phyloP scores from a whole-genome alignment of 2,113 vertebrate species.

The Dasyornis broadbenti region DNA sequence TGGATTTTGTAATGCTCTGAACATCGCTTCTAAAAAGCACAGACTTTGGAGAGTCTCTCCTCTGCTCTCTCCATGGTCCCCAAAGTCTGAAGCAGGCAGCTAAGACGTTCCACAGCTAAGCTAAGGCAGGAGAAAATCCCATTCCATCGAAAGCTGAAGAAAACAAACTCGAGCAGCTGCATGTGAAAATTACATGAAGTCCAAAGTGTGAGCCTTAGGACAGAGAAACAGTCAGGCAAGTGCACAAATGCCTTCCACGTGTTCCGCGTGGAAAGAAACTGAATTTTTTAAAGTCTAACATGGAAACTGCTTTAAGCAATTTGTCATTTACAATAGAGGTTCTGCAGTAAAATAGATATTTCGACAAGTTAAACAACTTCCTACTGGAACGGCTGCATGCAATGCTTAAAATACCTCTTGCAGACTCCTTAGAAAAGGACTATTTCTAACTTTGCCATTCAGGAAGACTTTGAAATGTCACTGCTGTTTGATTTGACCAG shows the following conservation, averaged over 20 bases:
- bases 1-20: background rate
- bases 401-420: background rate
- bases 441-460: slow-evolving; percentile 8
- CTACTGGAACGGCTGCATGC: background rate
- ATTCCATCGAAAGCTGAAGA: background rate
- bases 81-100: background rate
- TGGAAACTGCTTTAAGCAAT: slow-evolving; percentile 63
- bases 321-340: slow-evolving; percentile 63
- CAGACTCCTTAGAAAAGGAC: background rate
- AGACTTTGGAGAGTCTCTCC: background rate
- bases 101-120: background rate
- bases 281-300: slow-evolving; percentile 55
- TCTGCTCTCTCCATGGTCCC: background rate
- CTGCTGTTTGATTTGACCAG: background rate
- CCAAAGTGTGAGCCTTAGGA: slow-evolving; percentile 44
- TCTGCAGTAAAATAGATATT: slow-evolving; percentile 1
- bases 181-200: background rate
- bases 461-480: slow-evolving; percentile 43
- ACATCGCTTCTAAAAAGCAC: background rate
- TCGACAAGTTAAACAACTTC: slow-evolving; percentile 47
- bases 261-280: slow-evolving; percentile 38
- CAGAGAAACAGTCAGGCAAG: slow-evolving; percentile 49
- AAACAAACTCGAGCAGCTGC: background rate
- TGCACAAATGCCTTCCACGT: slow-evolving; percentile 60
- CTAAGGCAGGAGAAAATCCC: background rate